Conservation (phyloP, 2,797 vertebrate species). For the Protonibea diacanthus region DNA sequence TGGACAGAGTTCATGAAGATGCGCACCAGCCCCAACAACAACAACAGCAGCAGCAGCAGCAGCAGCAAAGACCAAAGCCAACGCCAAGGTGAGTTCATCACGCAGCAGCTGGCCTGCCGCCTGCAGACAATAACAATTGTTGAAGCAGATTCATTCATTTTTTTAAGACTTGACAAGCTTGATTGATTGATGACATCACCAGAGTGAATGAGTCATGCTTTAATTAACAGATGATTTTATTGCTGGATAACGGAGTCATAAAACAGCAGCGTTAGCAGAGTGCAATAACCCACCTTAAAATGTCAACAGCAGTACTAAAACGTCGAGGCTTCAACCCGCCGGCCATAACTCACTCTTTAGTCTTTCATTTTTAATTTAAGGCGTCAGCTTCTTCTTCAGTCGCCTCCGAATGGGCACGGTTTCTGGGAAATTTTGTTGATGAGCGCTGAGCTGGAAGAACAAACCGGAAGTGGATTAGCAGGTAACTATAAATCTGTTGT, state of each 20-base stretch:
- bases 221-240: background rate
- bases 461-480: no score
- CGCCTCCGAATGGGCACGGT: no score
- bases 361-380: no score
- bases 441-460: no score
- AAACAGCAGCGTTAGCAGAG: background rate
- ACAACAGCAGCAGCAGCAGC: conserved; percentile 63
- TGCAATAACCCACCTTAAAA: background rate
- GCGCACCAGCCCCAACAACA: conserved; percentile 82
- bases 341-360: background rate
- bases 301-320: background rate
- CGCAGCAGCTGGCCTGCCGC: no score
- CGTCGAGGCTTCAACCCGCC: no score
- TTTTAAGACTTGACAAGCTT: background rate
- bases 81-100: conserved; percentile 85
- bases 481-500: no score
- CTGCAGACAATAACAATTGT: no score
- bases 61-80: conserved; percentile 74
- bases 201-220: background rate
- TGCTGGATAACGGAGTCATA: background rate
- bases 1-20: conserved; percentile 94
- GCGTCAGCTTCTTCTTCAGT: no score
- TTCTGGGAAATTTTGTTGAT: no score
- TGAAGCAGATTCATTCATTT: background rate
- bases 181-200: background rate